Evolutionary conservation across 2,113 vertebrate genomes (phyloP), one percentile per base, ranked within the genome.

Genomic region (Daphoenositta chrysoptera): DNA sequence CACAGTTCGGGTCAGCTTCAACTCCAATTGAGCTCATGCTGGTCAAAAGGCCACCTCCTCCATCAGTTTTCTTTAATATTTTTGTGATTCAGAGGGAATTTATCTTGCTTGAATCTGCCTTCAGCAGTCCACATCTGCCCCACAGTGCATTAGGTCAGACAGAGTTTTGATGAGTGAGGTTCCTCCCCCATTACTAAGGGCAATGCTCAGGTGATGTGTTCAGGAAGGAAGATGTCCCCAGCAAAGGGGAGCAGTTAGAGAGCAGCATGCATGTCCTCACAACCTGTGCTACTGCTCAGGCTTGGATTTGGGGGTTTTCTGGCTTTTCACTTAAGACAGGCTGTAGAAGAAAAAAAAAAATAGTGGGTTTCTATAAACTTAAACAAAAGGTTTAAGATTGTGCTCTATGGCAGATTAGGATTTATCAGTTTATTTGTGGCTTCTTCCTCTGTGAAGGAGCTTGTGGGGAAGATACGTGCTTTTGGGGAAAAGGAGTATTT

Each of bases 111-210:
- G 47, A 58, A 58, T 79, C 57, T 88, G 45, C 45, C 39, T 84
- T 70, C 21, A 66, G 44, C 35, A 39, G 58, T 35, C 54, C 37
- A 39, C 64, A 63, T 87, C 54, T 6, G 2, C 45, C 63, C 33
- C 69, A 45, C 37, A 30, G 21, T 28, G 12, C 71, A 37, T 23
- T 68, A 37, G 53, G 14, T 75, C 45, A 60, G 56, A 10, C 5
- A 6, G 30, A 18, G 15, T 39, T 81, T 42, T 11, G 18, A 8
- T 68, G 31, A 21, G 31, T 27, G 64, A 71, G 27, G 19, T 40
- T 8, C 2, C 11, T 9, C 10, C 7, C 1, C 24, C 6, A 0
- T 13, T 31, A 37, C 30, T 20, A 17, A 35, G 1, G 31, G 23
- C 13, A 47, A 2, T 35, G 54, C 22, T n/a, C 10, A 17, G 42